Base-by-base conservation (phyloP, 1,140 invertebrate genomes). In the Berghia stephanieae region DNA sequence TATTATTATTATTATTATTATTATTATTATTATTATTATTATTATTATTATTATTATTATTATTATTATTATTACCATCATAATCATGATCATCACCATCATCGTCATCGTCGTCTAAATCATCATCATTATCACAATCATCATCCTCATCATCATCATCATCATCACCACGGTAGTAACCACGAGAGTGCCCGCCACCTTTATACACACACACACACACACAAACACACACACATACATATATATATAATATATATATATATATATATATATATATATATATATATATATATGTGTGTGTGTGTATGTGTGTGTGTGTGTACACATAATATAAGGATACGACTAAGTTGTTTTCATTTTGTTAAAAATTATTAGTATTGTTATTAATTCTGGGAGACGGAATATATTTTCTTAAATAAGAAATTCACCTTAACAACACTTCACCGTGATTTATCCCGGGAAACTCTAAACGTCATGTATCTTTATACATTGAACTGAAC, bases 171-270 rank as follows among this genome's bases (percentile, higher is more conserved):
- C 24, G 13, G n/a, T 52, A 13, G n/a, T 52, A 13, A 60, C 4
- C 55, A 60, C n/a, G 4, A 60, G 21, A 60, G 34, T n/a, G 24
- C 34, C n/a, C 21, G 34, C 55, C 55, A 67, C 63, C 36, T 6
- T 6, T 27, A 69, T n/a, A 10, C 4, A 69, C 4, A 69, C n/a
- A n/a, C n/a, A n/a, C n/a, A n/a, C n/a, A n/a, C n/a, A n/a, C n/a
- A n/a, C n/a, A n/a, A n/a, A n/a, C n/a, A n/a, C n/a, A n/a, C n/a
- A n/a, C n/a, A n/a, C n/a, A n/a, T n/a, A n/a, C n/a, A n/a, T n/a
- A n/a, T 8, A 69, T 27, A 69, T 43, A 69, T n/a, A 69, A 24
- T 69, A 69, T n/a, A 10, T 4, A 69, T 43, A 24, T 8, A 60
- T 4, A 21, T 27, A 46, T 5, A 13, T n/a, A 46, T 6, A 71